phyloP scores from a whole-genome alignment of 2,113 vertebrate species.

The Phaetusa simplex region DNA sequence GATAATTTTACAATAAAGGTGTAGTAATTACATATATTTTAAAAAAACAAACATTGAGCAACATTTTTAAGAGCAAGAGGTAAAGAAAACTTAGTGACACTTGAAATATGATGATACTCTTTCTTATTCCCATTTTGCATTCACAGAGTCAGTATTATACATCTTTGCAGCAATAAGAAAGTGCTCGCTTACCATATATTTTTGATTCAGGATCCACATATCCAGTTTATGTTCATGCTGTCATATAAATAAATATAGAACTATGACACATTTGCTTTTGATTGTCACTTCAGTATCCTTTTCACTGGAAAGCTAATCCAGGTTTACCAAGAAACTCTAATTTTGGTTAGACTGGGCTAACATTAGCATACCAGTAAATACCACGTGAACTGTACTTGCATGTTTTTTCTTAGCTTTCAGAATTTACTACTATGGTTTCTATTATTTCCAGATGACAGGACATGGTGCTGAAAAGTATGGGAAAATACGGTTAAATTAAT shows the following conservation, averaged over 20 bases:
- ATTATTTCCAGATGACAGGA: slow-evolving; percentile 86
- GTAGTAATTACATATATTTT: not conserved
- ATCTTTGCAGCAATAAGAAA: not conserved
- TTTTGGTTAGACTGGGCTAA: slow-evolving; percentile 75
- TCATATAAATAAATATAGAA: slow-evolving; percentile 46
- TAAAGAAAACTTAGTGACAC: not conserved
- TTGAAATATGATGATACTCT: not conserved
- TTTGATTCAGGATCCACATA: not conserved
- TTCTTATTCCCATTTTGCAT: not conserved
- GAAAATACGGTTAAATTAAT: slow-evolving; percentile 80
- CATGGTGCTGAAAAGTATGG: slow-evolving; percentile 79
- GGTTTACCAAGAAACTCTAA: slow-evolving; percentile 67
- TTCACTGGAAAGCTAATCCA: slow-evolving; percentile 71
- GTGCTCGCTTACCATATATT: not conserved
- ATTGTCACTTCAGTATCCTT: slow-evolving; percentile 59
- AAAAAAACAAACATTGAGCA: not conserved
- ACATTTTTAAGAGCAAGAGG: not conserved
- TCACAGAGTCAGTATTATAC: not conserved
- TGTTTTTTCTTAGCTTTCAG: slow-evolving; percentile 62
- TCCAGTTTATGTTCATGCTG: not conserved
- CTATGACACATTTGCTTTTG: slow-evolving; percentile 41
- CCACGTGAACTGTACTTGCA: slow-evolving; percentile 10
- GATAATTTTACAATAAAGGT: not conserved
- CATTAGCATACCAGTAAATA: slow-evolving; percentile 74
- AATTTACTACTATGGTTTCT: slow-evolving; percentile 72